These are phyloP conservation scores for Trochalopteron elliotii DNA, from an alignment of 2,113 vertebrate genomes.

Conservation along the genomic window DNA sequence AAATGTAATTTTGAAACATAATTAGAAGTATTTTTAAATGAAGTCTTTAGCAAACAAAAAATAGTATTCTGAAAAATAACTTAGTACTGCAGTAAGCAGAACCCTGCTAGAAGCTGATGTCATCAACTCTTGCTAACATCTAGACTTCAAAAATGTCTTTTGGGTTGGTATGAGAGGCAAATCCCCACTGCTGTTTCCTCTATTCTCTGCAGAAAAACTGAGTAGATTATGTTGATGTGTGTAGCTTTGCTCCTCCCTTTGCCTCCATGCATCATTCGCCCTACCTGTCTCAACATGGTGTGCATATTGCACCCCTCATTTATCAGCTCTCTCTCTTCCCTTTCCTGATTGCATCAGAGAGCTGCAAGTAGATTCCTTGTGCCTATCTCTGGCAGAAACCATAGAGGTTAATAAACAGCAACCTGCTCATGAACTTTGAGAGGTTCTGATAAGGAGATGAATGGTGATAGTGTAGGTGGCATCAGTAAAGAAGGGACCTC, in stretches of 20 bases:
- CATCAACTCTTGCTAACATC: neutral
- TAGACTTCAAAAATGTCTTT: neutral
- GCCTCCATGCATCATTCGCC: neutral
- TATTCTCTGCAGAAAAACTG: neutral
- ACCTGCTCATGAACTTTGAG: no score
- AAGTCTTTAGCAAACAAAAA: neutral
- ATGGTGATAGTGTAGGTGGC: neutral
- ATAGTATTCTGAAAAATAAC: neutral
- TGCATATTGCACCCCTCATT: neutral
- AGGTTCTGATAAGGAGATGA: neutral
- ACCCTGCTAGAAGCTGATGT: neutral
- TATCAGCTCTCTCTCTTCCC: neutral
- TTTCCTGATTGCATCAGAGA: neutral
- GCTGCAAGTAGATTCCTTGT: neutral
- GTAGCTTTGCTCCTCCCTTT: neutral
- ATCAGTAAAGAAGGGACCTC: neutral
- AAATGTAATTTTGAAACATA: neutral
- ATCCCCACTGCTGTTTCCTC: neutral
- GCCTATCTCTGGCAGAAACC: neutral
- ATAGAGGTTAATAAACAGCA: neutral
- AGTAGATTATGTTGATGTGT: neutral
- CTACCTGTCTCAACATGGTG: neutral
- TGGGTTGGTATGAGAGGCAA: neutral
- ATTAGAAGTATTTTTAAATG: neutral
- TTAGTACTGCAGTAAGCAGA: neutral